Percentiles rank a stretch among this genome's conserved stretches.
phyloP scores from a whole-genome alignment of 2,797 vertebrate genomes.

The Anabacerthia variegaticeps region DNA sequence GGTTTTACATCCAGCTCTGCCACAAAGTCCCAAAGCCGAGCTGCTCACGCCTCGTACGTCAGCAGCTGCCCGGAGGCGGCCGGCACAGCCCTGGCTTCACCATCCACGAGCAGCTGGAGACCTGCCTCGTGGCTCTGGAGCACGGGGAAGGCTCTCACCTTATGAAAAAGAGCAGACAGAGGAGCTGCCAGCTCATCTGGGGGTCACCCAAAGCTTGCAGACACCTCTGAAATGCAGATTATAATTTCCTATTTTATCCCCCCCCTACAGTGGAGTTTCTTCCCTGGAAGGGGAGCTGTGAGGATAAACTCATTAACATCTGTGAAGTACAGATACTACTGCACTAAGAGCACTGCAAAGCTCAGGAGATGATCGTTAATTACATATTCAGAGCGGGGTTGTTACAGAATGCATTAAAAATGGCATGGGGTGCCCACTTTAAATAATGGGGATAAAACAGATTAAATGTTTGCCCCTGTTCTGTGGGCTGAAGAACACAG shows the following conservation, averaged over 20 bases:
- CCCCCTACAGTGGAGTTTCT: not conserved
- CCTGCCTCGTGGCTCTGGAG: not conserved
- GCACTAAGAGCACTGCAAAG: not conserved
- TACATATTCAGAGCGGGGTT: not conserved
- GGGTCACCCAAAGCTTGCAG: not conserved
- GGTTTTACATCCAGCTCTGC: not conserved
- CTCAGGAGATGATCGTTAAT: not conserved
- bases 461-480: not conserved
- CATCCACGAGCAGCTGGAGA: not conserved
- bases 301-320: constrained; percentile 22
- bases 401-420: constrained; percentile 12
- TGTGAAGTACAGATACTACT: not conserved
- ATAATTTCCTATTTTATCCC: not conserved
- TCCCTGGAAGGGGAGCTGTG: not conserved
- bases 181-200: not conserved
- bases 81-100: not conserved
- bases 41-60: rapidly evolving
- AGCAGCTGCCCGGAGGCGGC: not conserved
- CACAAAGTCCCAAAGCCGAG: not conserved
- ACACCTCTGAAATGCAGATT: not conserved
- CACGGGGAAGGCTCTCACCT: not conserved
- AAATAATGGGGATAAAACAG: not conserved
- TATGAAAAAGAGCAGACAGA: rapidly evolving
- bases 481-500: not conserved
- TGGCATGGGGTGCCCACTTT: not conserved